phyloP scores from a whole-genome alignment of 1,140 invertebrate species.

The Drosophila miranda region DNA sequence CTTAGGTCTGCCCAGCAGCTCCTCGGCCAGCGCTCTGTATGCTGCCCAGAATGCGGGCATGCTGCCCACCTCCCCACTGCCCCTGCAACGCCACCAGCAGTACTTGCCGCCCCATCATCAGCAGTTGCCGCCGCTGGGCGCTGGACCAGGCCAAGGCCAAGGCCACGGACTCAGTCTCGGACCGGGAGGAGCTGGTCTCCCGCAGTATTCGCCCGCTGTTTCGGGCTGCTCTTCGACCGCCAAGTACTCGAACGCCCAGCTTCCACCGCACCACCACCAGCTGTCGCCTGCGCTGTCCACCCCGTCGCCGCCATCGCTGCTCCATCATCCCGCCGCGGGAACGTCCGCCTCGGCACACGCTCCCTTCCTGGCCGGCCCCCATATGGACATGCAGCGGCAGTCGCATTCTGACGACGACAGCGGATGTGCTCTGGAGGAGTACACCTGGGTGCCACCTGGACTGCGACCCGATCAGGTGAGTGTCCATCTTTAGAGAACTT shows the following conservation, averaged over 20 bases:
- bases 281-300: slow-evolving; percentile 75
- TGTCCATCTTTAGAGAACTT: neutral
- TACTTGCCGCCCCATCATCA: slow-evolving; percentile 83
- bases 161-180: slow-evolving; percentile 76
- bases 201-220: slow-evolving; percentile 59
- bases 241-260: slow-evolving; percentile 78
- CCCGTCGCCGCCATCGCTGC: slow-evolving; percentile 82
- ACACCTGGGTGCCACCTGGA: slow-evolving; percentile 98
- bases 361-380: slow-evolving; percentile 83
- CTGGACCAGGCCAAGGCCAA: slow-evolving; percentile 4
- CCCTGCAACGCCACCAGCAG: slow-evolving; percentile 75
- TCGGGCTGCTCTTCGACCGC: slow-evolving; percentile 63
- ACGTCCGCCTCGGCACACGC: slow-evolving; percentile 70
- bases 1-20: slow-evolving; percentile 72
- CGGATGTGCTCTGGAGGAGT: slow-evolving; percentile 98
- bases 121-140: slow-evolving; percentile 80
- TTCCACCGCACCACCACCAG: slow-evolving; percentile 70
- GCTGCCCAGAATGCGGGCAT: slow-evolving; percentile 60
- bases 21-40: slow-evolving; percentile 73
- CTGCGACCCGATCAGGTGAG: slow-evolving; percentile 97
- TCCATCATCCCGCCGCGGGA: slow-evolving; percentile 72
- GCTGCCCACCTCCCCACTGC: slow-evolving; percentile 82
- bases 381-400: slow-evolving; percentile 90
- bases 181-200: slow-evolving; percentile 29
- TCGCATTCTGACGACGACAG: slow-evolving; percentile 98